phyloP scores from a whole-genome alignment of 2,797 vertebrate genomes.

The Chaunax sp. region DNA sequence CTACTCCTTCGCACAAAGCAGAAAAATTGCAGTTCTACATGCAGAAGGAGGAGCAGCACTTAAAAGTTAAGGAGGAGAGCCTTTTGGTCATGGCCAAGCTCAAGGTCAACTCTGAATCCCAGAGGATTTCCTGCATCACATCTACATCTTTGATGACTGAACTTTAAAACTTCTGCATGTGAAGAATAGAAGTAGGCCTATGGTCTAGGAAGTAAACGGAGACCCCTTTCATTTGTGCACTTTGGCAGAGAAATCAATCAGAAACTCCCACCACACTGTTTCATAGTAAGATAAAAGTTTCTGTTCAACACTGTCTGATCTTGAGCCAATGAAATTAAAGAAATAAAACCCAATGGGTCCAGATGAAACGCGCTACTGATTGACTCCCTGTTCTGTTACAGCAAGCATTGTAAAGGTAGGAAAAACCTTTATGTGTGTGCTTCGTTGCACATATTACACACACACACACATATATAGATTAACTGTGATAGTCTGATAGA shows the following conservation, averaged over 20 bases:
- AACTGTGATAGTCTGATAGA: too few relatives aligned
- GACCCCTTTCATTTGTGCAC: conserved; percentile 9
- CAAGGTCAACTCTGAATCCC: conserved; percentile 38
- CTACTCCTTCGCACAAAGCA: conserved; percentile 14
- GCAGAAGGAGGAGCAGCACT: neutral
- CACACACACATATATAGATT: too few relatives aligned
- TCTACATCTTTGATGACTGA: conserved; percentile 34
- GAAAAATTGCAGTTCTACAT: neutral
- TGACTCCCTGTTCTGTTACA: neutral
- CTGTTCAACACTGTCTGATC: neutral
- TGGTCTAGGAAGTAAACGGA: conserved; percentile 6
- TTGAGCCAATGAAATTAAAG: conserved; percentile 4
- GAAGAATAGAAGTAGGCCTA: neutral
- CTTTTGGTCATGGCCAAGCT: neutral
- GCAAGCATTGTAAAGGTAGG: neutral
- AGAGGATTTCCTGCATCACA: conserved; percentile 15
- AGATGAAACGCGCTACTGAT: neutral
- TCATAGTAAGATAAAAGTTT: neutral
- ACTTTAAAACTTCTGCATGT: conserved; percentile 14
- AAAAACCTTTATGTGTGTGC: neutral
- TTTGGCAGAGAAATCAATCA: conserved; percentile 23
- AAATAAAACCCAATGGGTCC: neutral
- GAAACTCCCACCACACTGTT: conserved; percentile 9
- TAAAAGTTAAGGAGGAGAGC: neutral
- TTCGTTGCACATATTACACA: neutral